Evolutionary conservation across 2,797 vertebrate genomes (phyloP), one percentile per base, ranked within the genome.

Genomic region (Aratinga solstitialis): DNA sequence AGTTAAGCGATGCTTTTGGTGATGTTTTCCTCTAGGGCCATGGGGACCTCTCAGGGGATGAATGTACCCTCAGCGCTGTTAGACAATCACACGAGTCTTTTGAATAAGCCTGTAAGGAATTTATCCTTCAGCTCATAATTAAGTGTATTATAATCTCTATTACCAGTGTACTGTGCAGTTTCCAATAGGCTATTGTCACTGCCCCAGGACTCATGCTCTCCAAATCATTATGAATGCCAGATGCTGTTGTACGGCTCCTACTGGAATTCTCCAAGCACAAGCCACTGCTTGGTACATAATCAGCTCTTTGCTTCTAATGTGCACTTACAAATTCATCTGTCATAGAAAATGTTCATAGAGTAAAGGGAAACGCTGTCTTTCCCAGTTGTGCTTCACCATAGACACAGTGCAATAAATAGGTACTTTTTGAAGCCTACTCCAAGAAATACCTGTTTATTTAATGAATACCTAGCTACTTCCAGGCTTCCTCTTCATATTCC

Each of bases 101-200:
- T 77, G 65, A 87, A 68, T 30, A 66, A 87, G 48, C 21, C 87
- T 17, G 5, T 30, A 45, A 89, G 53, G 74, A 92, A 77, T 85
- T 85, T 32, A n/a, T 21, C 26, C n/a, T 83, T 91, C 59, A 48
- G 54, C 36, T 79, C 56, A 61, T 68, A 83, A 89, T 87, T 75
- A 94, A 77, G 51, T 24, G 16, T 21, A 53, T 87, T 76, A 51
- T n/a, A 27, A 65, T 56, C 34, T 76, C 84, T 67, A 87, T 76
- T 79, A 63, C 15, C 0, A 0, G 6, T 43, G 29, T 73, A 18
- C 48, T 6, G 0, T 48, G 36, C 36, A 50, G 26, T 48, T 95
- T 80, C 29, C 68, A 91, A 19, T 12, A 74, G 48, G 36, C 40
- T 26, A 8, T n/a, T 68, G 30, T 59, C 75, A 71, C 69, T 53